Base-by-base conservation (phyloP, 2,888 invertebrate genomes). In the Lithophane ornitopus region DNA sequence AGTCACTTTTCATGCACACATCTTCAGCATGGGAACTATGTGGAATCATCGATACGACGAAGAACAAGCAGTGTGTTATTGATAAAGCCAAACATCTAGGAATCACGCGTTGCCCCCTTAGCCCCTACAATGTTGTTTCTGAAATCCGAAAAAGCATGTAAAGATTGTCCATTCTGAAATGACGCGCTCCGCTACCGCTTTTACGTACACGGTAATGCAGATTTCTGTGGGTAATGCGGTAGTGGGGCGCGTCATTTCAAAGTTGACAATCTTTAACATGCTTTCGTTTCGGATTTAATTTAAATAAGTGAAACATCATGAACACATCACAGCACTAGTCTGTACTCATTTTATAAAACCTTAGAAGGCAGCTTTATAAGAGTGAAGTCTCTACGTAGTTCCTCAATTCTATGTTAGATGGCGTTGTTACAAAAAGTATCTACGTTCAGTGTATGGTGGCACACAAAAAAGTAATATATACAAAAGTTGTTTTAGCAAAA, bases 381-480 rank as follows among this genome's bases (percentile, higher is more conserved):
- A 22, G 28, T 8, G 6, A 28, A 49, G 46, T 39, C 12, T 26
- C 49, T 65, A 3, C 11, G 58, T 70, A 80, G 83, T 87, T 85
- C 54, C 4, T 63, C 26, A 16, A 34, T 28, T 0, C 6, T 49
- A 3, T 11, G 6, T 19, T 52, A 85, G 85, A 85, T 87, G 88
- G 79, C 86, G 85, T 26, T 85, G 28, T 81, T 63, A 0, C 26
- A 26, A 78, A 62, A 41, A 52, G 3, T n/a, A 22, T 1, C 1
- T 9, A 12, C 16, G 8, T 6, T 41, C 3, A 41, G 1, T 19
- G n/a, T 46, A 1, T n/a, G 8, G 3, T 14, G 19, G 4, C 7
- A 46, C 1, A 28, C n/a, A 46, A 54, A 41, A 12, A 34, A 16
- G 0, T 6, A 19, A 16, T 46, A 16, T 1, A 6, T 19, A 39